phyloP scores from a whole-genome alignment of 2,113 vertebrate genomes.

The Smithornis capensis region DNA sequence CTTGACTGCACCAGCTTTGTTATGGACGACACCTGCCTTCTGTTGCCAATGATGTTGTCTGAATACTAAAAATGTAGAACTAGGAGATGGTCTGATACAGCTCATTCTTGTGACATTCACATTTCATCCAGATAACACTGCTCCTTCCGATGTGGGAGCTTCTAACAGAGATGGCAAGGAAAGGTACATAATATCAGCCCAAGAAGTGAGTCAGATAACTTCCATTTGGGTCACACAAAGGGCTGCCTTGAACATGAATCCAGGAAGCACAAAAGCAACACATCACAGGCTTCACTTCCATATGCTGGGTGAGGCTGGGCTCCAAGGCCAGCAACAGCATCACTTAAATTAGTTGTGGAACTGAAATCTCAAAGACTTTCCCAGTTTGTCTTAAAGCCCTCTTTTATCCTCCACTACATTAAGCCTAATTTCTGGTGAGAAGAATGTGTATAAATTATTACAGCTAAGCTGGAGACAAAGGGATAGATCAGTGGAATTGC shows the following conservation, averaged over 20 bases:
- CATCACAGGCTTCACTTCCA: not conserved
- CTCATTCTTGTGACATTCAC: not conserved
- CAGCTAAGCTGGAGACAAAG: not conserved
- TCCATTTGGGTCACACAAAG: not conserved
- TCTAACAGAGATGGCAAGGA: not conserved
- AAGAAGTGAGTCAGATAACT: not conserved
- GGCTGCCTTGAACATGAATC: not conserved
- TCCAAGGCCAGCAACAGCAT: not conserved
- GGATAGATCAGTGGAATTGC: not conserved
- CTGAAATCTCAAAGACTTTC: not conserved
- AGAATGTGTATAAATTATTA: not conserved
- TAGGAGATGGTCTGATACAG: constrained; percentile 2
- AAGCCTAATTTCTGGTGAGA: not conserved
- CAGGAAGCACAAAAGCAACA: constrained; percentile 3
- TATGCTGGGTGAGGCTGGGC: not conserved
- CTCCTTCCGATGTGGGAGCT: constrained; percentile 7
- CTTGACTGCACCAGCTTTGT: not conserved
- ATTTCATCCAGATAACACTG: constrained; percentile 10
- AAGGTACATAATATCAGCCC: not conserved
- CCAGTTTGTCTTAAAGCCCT: not conserved
- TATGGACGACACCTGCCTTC: not conserved
- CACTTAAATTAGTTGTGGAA: not conserved
- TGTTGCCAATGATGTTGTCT: not conserved
- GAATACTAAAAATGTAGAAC: constrained; percentile 39
- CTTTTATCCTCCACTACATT: not conserved